Conservation (phyloP, 2,888 invertebrate genomes). For the Hipparchia semele region DNA sequence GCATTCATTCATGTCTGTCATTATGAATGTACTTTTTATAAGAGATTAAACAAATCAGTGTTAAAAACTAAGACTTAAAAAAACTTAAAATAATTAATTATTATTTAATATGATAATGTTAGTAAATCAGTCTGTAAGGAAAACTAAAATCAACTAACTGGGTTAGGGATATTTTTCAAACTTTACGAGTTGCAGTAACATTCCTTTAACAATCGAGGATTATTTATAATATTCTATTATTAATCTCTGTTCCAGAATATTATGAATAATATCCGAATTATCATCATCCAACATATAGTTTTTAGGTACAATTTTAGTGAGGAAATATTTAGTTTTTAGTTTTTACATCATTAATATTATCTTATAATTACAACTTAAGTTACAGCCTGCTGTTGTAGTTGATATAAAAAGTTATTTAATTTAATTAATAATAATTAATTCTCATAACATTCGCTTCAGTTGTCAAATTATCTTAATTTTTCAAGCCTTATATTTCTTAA, state of each 20-base stretch:
- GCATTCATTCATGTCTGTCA: background rate
- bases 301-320: background rate
- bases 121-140: slow-evolving; percentile 35
- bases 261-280: background rate
- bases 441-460: background rate
- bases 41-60: background rate
- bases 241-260: background rate
- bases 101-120: slow-evolving; percentile 15
- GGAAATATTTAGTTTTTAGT: background rate
- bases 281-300: too few species aligned
- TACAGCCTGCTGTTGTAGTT: slow-evolving; percentile 26
- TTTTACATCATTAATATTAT: background rate
- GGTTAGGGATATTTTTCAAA: slow-evolving; percentile 8
- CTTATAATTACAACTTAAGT: slow-evolving; percentile 25
- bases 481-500: slow-evolving; percentile 38
- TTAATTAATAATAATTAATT: background rate
- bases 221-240: too few species aligned
- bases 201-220: background rate
- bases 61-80: background rate
- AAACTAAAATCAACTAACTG: slow-evolving; percentile 13
- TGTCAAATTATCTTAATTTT: background rate
- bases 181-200: background rate
- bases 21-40: slow-evolving; percentile 18
- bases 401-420: slow-evolving; percentile 11
- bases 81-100: slow-evolving; percentile 9